Base-by-base conservation (phyloP, 1,140 invertebrate genomes). In the Bombus pyrosoma region DNA sequence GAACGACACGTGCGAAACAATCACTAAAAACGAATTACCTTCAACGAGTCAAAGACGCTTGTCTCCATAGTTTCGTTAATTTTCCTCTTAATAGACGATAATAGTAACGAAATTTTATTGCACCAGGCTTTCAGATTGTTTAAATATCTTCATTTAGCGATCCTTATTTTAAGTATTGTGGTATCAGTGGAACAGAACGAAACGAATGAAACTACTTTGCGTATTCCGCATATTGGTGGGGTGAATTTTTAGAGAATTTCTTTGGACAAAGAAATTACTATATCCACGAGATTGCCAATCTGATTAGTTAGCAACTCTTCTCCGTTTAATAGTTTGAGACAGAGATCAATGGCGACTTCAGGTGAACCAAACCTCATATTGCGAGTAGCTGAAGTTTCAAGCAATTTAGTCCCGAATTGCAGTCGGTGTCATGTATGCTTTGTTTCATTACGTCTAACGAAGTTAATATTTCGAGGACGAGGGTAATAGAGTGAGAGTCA, bases 391-490 rank as follows among this genome's bases (percentile, higher is more conserved):
- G 37, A 53, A 53, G 47, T 22, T 53, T 53, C 47, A 53, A 53
- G 47, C 47, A 22, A 53, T 53, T 53, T 22, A 8, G 18, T 53
- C 47, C 6, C 18, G 47, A 59, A 73, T 73, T 59, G 37, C 37
- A 73, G 37, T 53, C 47, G 18, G 6, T 53, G 47, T 22, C 37
- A 39, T 18, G 68, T n/a, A 15, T 41, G 68, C 68, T 71, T 72
- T 73, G 71, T 81, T 62, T 25, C 53, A 81, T 81, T 73, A 73
- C 22, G 22, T 8, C 6, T 34, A 73, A 73, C 34, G 53, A 81
- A 81, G 69, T 81, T 73, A 73, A 81, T 62, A 74, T 81, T 73
- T 43, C 69, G 69, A 81, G 18, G n/a, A n/a, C 34, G 37, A 34
- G 10, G 18, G 22, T 13, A 39, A 69, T 25, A 39, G 34, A 25